Base-by-base conservation (phyloP, 2,888 invertebrate genomes). In the Papilio protenor region DNA sequence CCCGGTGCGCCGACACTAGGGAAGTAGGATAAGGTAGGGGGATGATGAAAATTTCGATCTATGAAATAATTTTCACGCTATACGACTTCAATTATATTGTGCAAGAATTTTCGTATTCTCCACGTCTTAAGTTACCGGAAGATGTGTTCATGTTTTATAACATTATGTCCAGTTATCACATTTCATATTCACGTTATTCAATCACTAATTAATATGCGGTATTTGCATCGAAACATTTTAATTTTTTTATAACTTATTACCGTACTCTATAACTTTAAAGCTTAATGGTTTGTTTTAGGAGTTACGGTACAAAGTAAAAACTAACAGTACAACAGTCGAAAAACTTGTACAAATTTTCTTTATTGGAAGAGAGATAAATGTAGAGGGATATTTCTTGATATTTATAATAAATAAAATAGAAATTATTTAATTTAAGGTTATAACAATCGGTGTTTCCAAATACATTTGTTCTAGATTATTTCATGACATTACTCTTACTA, bases 221-320 rank as follows among this genome's bases (percentile, higher is more conserved):
- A 66, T 66, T 66, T 66, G 66, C n/a, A 66, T 66, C 27, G 11
- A 66, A 40, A 66, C 66, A 66, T 66, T 66, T 66, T 66, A 33
- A 40, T 66, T 66, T 64, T 59, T 66, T 40, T 66, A 66, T 40
- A 66, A 66, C 40, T 40, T 66, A 66, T 66, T n/a, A 66, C 66
- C 66, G 40, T 66, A 66, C 23, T 40, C 1, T 33, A 40, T 21
- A 64, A 40, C 18, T 66, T 66, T 40, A 66, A 33, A 40, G 1
- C 40, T 40, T 66, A 66, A 66, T 40, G 40, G 18, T 66, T n/a
- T 66, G 59, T 40, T 66, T 66, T n/a, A 16, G 64, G 61, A 61
- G 18, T 33, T 64, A 64, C 33, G 33, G 33, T 64, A 61, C 23
- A 59, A 23, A 23, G 59, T 59, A 57, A 57, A 57, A 57, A 40